These are phyloP conservation scores for Brevimyrus niger DNA, from an alignment of 2,113 vertebrate genomes.

Conservation along the genomic window DNA sequence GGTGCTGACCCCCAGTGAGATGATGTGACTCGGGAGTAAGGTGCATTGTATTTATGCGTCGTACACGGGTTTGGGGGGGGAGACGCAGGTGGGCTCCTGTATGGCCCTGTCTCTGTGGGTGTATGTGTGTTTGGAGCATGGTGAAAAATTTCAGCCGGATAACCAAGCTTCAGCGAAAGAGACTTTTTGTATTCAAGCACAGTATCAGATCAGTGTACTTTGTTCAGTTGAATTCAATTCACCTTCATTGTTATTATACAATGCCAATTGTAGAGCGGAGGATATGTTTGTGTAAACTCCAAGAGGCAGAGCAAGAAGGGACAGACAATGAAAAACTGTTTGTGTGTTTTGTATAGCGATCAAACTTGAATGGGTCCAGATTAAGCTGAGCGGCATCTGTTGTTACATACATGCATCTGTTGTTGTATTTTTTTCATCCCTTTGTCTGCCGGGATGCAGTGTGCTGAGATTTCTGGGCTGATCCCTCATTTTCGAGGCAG, in stretches of 20 bases:
- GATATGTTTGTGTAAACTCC: neutral
- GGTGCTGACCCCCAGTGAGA: neutral
- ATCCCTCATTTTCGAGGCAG: neutral
- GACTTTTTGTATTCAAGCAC: neutral
- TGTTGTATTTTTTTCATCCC: neutral
- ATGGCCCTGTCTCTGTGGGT: constrained; percentile 13
- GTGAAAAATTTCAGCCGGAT: neutral
- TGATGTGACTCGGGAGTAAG: neutral
- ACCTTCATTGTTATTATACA: neutral
- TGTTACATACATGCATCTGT: neutral
- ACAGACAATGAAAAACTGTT: neutral
- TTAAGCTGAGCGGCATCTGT: neutral
- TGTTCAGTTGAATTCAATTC: neutral
- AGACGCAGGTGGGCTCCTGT: constrained; percentile 7
- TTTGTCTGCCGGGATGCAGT: neutral
- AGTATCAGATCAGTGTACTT: neutral
- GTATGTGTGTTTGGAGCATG: neutral
- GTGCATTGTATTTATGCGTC: neutral
- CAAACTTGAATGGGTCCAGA: neutral
- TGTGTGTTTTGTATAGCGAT: neutral
- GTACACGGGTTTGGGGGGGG: constrained; percentile 10
- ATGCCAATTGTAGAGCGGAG: neutral
- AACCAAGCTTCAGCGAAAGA: neutral
- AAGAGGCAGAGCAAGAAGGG: neutral
- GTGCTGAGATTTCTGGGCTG: neutral